phyloP scores from a whole-genome alignment of 1,140 invertebrate species.

The Acyrthosiphon pisum region DNA sequence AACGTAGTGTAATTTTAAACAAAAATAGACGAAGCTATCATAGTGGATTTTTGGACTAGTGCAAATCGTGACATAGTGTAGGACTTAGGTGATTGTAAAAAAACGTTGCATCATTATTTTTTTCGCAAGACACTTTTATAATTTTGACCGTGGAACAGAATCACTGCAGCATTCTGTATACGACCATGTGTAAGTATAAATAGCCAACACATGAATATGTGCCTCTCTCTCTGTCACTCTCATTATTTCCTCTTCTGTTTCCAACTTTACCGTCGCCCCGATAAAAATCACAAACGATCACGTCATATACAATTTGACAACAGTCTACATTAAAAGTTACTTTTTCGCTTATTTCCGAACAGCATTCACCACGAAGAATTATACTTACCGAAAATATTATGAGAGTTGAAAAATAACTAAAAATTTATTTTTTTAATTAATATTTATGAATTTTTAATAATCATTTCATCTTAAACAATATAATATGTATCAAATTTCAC shows the following conservation, averaged over 20 bases:
- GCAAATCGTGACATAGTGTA: background rate
- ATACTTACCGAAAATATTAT: background rate
- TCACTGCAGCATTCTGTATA: background rate
- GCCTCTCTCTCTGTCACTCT: background rate
- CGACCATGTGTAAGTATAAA: slow-evolving; percentile 14
- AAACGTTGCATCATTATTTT: background rate
- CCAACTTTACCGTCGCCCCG: background rate
- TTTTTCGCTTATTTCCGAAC: background rate
- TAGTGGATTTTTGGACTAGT: background rate
- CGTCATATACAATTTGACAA: background rate
- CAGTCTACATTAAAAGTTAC: background rate
- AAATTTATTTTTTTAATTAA: background rate
- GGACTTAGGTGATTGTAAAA: background rate
- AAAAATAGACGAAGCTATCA: background rate
- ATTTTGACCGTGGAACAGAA: background rate
- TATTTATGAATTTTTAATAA: background rate
- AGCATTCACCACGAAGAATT: background rate
- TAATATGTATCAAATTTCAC: background rate
- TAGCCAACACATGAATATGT: background rate
- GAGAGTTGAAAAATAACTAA: background rate
- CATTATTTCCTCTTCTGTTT: background rate
- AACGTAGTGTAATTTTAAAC: background rate
- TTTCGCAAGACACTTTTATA: background rate
- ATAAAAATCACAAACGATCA: background rate
- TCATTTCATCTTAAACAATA: background rate